Evolutionary conservation across 2,888 invertebrate genomes (phyloP).

Genomic region (Ochlodes sylvanus): DNA sequence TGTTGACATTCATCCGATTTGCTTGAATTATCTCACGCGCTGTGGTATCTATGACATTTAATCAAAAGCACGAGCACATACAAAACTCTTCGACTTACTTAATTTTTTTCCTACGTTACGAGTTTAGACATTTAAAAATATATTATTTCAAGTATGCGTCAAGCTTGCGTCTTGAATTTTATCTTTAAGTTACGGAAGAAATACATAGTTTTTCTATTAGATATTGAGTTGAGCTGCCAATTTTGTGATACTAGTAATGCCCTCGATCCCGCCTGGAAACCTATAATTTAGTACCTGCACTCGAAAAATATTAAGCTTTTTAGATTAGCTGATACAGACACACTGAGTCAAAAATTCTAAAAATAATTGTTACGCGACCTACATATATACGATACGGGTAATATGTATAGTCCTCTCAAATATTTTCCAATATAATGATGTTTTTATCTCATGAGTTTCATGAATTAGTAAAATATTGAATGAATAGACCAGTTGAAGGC

Average conservation of each 20-base stretch:
- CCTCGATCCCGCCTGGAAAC: too few relatives aligned
- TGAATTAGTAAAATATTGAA: conserved; percentile 1
- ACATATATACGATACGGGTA: too few relatives aligned
- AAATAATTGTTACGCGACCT: too few relatives aligned
- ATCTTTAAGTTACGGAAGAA: neutral
- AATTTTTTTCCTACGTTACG: conserved; percentile 7
- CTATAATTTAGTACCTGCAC: too few relatives aligned
- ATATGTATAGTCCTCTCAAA: too few relatives aligned
- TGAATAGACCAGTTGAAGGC: too few relatives aligned
- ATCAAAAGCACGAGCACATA: conserved; percentile 24
- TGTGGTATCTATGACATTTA: conserved; percentile 30
- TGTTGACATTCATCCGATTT: conserved; percentile 69
- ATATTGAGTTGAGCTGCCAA: neutral
- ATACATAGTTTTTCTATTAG: neutral
- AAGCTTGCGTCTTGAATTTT: neutral
- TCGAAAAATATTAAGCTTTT: too few relatives aligned
- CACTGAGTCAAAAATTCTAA: too few relatives aligned
- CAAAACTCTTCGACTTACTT: neutral
- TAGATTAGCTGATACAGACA: too few relatives aligned
- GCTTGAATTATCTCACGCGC: conserved; percentile 62
- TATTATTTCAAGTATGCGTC: conserved; percentile 1
- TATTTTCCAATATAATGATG: too few relatives aligned
- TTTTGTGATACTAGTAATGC: neutral
- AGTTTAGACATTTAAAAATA: neutral
- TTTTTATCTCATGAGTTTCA: neutral